Evolutionary conservation across 2,888 invertebrate genomes (phyloP).

Genomic region (Meghimatium bilineatum): DNA sequence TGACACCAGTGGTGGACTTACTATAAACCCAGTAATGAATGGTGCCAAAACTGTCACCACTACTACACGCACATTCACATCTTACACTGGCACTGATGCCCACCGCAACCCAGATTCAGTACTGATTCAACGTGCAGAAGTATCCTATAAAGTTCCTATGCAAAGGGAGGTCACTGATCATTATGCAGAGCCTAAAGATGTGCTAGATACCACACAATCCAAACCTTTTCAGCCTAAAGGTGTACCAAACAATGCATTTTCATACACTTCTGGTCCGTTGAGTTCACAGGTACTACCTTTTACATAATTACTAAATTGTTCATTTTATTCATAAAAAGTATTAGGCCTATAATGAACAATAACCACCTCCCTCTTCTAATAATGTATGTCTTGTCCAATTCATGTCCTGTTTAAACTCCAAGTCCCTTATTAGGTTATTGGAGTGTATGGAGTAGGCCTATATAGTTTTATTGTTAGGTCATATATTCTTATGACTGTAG

Average conservation of each 20-base stretch:
- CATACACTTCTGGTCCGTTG: slow-evolving; percentile 65
- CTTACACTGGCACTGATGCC: slow-evolving; percentile 60
- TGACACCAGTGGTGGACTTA: not conserved
- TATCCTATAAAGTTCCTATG: slow-evolving; percentile 67
- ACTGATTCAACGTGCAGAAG: slow-evolving; percentile 66
- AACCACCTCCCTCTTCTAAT: too few species aligned
- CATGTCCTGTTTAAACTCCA: too few species aligned
- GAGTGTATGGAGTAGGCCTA: too few species aligned
- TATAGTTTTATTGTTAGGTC: too few species aligned
- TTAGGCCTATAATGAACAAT: too few species aligned
- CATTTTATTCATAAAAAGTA: not conserved
- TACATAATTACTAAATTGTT: not conserved
- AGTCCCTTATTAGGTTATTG: too few species aligned
- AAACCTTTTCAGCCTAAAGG: slow-evolving; percentile 42
- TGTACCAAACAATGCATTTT: slow-evolving; percentile 66
- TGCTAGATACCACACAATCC: slow-evolving; percentile 50
- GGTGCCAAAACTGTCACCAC: slow-evolving; percentile 57
- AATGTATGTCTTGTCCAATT: too few species aligned
- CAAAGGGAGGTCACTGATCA: slow-evolving; percentile 64
- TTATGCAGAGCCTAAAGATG: slow-evolving; percentile 61
- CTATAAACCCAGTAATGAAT: slow-evolving; percentile 57
- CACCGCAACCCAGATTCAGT: slow-evolving; percentile 63
- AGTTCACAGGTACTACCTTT: slow-evolving; percentile 26
- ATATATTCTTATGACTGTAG: too few species aligned
- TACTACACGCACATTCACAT: slow-evolving; percentile 63